Percentiles rank a stretch among this genome's conserved stretches.
phyloP scores from a whole-genome alignment of 2,797 vertebrate genomes.

The Lagorchestes hirsutus region DNA sequence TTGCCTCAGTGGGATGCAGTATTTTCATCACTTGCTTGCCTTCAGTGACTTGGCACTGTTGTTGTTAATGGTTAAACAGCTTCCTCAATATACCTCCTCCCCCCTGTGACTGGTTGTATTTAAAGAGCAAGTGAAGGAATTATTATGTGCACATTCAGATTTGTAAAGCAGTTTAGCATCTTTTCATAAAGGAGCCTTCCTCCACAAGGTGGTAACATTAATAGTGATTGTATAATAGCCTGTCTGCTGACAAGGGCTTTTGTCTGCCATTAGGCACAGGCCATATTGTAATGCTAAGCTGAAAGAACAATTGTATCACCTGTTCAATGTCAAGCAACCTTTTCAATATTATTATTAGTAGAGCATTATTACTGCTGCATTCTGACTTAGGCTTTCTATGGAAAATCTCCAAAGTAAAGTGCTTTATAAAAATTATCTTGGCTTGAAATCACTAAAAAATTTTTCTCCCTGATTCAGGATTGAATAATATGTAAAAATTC shows the following conservation, averaged over 20 bases:
- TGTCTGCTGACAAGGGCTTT: not conserved
- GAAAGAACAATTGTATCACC: not conserved
- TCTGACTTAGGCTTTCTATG: constrained; percentile 21
- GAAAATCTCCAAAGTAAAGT: constrained; percentile 17
- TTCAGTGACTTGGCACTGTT: not conserved
- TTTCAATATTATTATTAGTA: constrained; percentile 38
- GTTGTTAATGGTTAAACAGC: constrained; percentile 1
- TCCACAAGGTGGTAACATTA: constrained; percentile 3
- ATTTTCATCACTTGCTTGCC: not conserved
- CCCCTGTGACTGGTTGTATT: not conserved
- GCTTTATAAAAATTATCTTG: constrained; percentile 46
- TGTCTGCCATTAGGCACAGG: not conserved
- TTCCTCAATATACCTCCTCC: not conserved
- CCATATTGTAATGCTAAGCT: not conserved
- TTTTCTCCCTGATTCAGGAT: constrained; percentile 22
- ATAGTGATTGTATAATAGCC: constrained; percentile 33
- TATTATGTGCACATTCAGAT: constrained; percentile 26
- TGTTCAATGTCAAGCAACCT: constrained; percentile 9
- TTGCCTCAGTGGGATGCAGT: constrained; percentile 10
- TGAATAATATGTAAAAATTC: not conserved
- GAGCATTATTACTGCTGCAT: constrained; percentile 40
- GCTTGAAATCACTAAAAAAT: constrained; percentile 45
- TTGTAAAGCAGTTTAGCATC: constrained; percentile 1
- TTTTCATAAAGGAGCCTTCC: constrained; percentile 42
- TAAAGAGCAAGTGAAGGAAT: not conserved